These are phyloP conservation scores for Aphelenchoides fujianensis DNA, from an alignment of 1,140 invertebrate genomes.

Conservation along the genomic window DNA sequence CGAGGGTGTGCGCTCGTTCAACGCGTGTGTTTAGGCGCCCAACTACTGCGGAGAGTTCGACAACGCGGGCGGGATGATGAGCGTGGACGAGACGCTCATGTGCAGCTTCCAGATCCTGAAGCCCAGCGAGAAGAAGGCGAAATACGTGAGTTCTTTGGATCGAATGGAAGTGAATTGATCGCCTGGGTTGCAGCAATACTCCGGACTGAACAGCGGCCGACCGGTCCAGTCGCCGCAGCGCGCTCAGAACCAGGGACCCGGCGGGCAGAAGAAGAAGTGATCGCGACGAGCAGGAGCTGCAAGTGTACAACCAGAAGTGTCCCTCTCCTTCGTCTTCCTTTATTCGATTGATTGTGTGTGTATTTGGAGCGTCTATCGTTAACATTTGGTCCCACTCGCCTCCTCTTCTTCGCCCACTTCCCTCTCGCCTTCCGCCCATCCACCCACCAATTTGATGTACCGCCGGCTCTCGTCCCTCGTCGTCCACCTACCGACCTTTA, in stretches of 20 bases:
- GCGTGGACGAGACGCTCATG: conserved; percentile 96
- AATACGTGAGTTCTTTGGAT: neutral
- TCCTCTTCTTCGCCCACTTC: too few relatives aligned
- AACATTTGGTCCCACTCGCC: neutral
- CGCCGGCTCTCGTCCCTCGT: too few relatives aligned
- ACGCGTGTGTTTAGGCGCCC: too few relatives aligned
- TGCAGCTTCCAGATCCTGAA: conserved; percentile 84
- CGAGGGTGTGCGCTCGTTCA: too few relatives aligned
- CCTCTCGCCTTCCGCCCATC: too few relatives aligned
- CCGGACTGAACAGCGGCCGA: conserved; percentile 68
- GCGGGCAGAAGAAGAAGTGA: conserved; percentile 54
- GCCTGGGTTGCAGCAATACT: conserved; percentile 76
- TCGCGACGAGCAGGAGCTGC: neutral
- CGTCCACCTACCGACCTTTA: too few relatives aligned
- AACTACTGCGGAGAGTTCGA: conserved; percentile 89
- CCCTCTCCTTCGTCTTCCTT: too few relatives aligned
- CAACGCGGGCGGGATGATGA: conserved; percentile 95
- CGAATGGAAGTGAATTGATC: neutral
- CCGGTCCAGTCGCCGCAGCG: conserved; percentile 61
- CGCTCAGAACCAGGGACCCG: conserved; percentile 37
- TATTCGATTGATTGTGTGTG: too few relatives aligned
- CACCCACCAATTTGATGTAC: too few relatives aligned
- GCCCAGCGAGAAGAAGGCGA: neutral
- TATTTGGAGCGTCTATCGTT: neutral
- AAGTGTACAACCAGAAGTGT: conserved; percentile 10